phyloP scores from a whole-genome alignment of 2,113 vertebrate genomes.

The Thamnaconus septentrionalis region DNA sequence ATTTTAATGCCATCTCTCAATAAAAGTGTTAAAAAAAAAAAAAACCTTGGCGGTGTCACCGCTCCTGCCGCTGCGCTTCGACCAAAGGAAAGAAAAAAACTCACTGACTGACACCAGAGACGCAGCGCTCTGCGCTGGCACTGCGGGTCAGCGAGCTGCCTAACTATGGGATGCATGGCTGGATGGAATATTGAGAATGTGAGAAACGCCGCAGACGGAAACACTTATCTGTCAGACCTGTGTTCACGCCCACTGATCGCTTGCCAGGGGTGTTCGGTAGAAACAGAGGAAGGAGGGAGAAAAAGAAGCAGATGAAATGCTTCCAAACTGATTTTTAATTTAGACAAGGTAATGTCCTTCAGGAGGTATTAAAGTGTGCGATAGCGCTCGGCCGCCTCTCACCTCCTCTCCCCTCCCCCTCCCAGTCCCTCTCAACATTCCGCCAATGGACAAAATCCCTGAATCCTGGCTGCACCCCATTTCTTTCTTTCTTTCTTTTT shows the following conservation, averaged over 20 bases:
- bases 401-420: not conserved
- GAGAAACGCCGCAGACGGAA: constrained; percentile 25
- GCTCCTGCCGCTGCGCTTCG: too few species aligned
- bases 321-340: constrained; percentile 73
- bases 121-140: constrained; percentile 32
- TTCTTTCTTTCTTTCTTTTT: too few species aligned
- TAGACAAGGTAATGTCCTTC: constrained; percentile 70
- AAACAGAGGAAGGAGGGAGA: too few species aligned
- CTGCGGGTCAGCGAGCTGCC: constrained; percentile 25
- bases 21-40: too few species aligned
- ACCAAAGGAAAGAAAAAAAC: constrained; percentile 12
- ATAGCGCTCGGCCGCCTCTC: constrained; percentile 18
- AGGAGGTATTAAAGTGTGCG: constrained; percentile 48
- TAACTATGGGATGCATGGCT: constrained; percentile 12
- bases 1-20: too few species aligned
- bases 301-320: constrained; percentile 31
- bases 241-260: constrained; percentile 39
- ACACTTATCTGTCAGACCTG: constrained; percentile 36
- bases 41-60: too few species aligned
- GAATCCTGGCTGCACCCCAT: too few species aligned
- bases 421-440: constrained; percentile 38
- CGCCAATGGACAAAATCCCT: constrained; percentile 22
- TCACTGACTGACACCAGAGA: constrained; percentile 3
- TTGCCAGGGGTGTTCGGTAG: constrained; percentile 50
- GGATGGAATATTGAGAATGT: constrained; percentile 41